Evolutionary conservation across 2,113 vertebrate species (phyloP).

Genomic region (Mirza zaza): DNA sequence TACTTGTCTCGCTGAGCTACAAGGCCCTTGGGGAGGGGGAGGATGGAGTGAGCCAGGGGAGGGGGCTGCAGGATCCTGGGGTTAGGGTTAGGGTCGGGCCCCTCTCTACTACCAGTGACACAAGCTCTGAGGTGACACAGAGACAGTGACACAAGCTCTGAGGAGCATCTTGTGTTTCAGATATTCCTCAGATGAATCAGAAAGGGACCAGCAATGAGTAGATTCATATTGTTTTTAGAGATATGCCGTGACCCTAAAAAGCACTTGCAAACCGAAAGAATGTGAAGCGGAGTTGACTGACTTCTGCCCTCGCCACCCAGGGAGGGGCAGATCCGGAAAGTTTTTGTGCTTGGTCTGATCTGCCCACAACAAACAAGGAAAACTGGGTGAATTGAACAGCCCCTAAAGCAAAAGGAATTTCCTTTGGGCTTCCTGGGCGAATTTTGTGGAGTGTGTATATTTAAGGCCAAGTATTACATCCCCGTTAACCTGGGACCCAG

Average conservation of each 20-base stretch:
- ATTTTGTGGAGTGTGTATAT: rapidly evolving
- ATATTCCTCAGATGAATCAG: not conserved
- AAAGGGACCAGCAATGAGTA: not conserved
- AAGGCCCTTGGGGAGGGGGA: not conserved
- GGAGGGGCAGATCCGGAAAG: not conserved
- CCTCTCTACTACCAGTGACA: rapidly evolving
- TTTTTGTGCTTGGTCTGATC: not conserved
- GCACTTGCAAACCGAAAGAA: rapidly evolving
- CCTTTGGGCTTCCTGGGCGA: not conserved
- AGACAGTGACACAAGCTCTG: too few relatives aligned
- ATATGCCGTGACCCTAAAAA: not conserved
- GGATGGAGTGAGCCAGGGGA: rapidly evolving
- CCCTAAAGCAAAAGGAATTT: not conserved
- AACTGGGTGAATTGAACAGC: too few relatives aligned
- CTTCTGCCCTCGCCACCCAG: rapidly evolving
- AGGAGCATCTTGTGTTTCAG: not conserved
- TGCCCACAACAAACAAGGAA: not conserved
- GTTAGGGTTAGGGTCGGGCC: not conserved
- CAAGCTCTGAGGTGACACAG: too few relatives aligned
- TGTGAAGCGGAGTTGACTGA: not conserved
- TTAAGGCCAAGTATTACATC: not conserved
- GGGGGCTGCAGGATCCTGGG: not conserved
- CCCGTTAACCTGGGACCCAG: not conserved
- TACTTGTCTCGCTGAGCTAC: not conserved
- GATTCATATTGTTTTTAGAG: not conserved